Evolutionary conservation across 2,113 vertebrate genomes (phyloP).

Genomic region (Nothobranchius kuhntae): DNA sequence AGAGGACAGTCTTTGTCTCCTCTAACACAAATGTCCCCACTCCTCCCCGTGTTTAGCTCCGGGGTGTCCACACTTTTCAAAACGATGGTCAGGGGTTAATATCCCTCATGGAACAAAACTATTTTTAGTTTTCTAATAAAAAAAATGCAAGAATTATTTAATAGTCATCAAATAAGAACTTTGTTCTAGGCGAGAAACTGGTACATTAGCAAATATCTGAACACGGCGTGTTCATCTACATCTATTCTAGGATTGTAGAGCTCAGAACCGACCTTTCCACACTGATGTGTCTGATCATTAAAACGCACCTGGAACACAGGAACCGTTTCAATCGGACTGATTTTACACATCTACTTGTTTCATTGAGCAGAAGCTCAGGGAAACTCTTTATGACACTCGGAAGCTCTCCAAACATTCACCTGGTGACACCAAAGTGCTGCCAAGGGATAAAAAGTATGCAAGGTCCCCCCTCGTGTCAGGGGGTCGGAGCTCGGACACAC

Average conservation of each 20-base stretch:
- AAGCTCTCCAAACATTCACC: background rate
- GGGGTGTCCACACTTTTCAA: too few species aligned
- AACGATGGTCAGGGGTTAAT: too few species aligned
- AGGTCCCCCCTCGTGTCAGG: background rate
- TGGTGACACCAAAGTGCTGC: background rate
- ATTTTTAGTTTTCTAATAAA: too few species aligned
- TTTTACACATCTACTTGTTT: background rate
- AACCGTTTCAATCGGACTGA: background rate
- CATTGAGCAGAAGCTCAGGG: background rate
- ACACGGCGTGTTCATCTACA: too few species aligned
- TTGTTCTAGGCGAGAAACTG: too few species aligned
- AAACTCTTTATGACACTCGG: background rate
- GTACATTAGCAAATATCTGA: too few species aligned
- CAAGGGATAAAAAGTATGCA: background rate
- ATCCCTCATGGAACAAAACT: too few species aligned
- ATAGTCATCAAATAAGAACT: too few species aligned
- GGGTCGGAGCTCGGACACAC: conserved; percentile 16
- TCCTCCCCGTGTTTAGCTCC: conserved; percentile 11
- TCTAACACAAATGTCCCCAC: conserved; percentile 3
- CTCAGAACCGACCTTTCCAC: too few species aligned
- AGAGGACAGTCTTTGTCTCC: conserved; percentile 41
- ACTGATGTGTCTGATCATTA: too few species aligned
- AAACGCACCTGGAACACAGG: background rate
- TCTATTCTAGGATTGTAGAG: too few species aligned
- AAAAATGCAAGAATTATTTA: too few species aligned